These are phyloP conservation scores for Trypoxylon attenuatum DNA, from an alignment of 2,888 invertebrate genomes.

Conservation along the genomic window DNA sequence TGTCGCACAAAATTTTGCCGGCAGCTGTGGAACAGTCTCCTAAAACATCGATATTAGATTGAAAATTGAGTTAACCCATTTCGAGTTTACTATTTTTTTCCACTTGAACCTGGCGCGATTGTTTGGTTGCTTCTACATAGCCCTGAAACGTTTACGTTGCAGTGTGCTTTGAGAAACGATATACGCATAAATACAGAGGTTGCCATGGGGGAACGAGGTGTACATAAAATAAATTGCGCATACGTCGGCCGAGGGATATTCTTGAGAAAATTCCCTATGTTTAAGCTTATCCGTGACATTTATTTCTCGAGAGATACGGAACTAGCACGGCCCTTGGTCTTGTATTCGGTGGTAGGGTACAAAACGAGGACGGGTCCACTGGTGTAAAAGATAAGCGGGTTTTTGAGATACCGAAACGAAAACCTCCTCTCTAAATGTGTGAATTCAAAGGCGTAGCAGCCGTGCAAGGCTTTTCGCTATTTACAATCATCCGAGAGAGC, in stretches of 20 bases:
- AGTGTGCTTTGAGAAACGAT: background rate
- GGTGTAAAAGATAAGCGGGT: constrained; percentile 45
- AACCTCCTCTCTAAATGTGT: constrained; percentile 26
- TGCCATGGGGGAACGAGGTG: background rate
- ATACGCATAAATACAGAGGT: background rate
- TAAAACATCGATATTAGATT: no score
- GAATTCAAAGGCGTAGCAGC: background rate
- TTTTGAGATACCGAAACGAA: constrained; percentile 33
- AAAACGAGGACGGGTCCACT: constrained; percentile 35
- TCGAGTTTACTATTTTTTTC: no score
- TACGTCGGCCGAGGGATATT: constrained; percentile 33
- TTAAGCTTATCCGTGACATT: constrained; percentile 49
- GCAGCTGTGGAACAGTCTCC: no score
- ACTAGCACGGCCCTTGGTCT: constrained; percentile 18
- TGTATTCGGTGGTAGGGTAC: constrained; percentile 34
- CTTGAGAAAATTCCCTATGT: constrained; percentile 39
- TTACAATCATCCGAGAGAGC: no score
- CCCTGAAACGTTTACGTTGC: no score
- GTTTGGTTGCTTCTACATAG: no score
- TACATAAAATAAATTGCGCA: constrained; percentile 30
- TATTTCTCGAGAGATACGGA: constrained; percentile 44
- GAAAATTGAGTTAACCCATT: no score
- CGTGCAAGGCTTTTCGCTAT: background rate
- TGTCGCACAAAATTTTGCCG: background rate
- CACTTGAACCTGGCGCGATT: no score